phyloP scores from a whole-genome alignment of 2,888 invertebrate genomes.

The Callosobruchus maculatus region DNA sequence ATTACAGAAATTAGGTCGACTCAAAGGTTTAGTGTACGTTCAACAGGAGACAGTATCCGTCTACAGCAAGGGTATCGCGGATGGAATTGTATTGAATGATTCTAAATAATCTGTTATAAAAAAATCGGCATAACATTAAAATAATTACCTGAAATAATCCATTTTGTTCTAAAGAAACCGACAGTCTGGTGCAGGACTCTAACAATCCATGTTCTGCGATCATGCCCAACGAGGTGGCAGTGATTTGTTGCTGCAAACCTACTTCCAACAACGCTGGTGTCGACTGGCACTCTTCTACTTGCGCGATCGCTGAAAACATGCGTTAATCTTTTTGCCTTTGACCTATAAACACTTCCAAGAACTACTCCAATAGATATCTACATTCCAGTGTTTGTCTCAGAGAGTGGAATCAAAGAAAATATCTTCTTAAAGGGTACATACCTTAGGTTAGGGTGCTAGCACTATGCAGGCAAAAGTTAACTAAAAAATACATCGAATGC shows the following conservation, averaged over 20 bases:
- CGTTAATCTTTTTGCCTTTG: neutral
- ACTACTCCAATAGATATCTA: neutral
- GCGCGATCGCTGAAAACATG: conserved; percentile 61
- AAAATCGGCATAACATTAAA: no score
- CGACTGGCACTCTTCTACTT: conserved; percentile 87
- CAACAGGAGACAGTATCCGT: no score
- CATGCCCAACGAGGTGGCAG: conserved; percentile 68
- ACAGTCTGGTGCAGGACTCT: conserved; percentile 81
- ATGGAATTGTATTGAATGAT: no score
- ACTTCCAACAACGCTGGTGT: conserved; percentile 79
- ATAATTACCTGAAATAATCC: conserved; percentile 71
- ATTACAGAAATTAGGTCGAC: no score
- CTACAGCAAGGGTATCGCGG: no score
- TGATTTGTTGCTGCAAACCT: conserved; percentile 55
- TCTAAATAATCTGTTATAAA: no score
- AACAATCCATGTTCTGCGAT: conserved; percentile 83
- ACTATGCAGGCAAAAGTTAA: neutral
- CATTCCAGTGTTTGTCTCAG: neutral
- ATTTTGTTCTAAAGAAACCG: conserved; percentile 82
- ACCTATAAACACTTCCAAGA: neutral
- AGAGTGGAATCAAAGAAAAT: neutral
- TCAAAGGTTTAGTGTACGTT: no score
- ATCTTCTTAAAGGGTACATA: conserved; percentile 8
- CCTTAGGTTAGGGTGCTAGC: conserved; percentile 4
- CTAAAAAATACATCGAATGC: neutral